These are phyloP conservation scores for Subacronicta megacephala DNA, from an alignment of 2,888 invertebrate genomes.

Conservation along the genomic window DNA sequence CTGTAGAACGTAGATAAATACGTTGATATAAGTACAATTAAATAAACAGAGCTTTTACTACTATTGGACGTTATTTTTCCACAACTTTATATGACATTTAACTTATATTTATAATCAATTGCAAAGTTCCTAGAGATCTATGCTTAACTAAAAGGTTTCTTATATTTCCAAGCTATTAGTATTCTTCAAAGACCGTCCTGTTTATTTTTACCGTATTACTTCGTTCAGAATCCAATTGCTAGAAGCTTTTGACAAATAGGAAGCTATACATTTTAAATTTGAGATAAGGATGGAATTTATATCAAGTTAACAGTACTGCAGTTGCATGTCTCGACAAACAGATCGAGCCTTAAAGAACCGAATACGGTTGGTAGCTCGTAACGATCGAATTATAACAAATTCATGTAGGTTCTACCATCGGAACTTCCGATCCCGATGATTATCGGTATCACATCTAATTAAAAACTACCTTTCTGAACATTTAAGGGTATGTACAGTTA, in stretches of 20 bases:
- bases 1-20: conserved; percentile 21
- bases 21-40: conserved; percentile 19
- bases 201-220: conserved; percentile 29
- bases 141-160: conserved; percentile 27
- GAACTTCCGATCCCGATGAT: too few relatives aligned
- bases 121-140: conserved; percentile 14
- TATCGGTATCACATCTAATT: too few relatives aligned
- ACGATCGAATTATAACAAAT: too few relatives aligned
- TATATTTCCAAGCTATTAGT: conserved; percentile 17
- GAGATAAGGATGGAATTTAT: conserved; percentile 1
- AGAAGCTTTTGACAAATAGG: conserved; percentile 13
- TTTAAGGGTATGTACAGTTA: too few relatives aligned
- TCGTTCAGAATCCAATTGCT: conserved; percentile 7
- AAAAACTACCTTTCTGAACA: too few relatives aligned
- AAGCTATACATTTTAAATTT: conserved; percentile 24
- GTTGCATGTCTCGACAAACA: too few relatives aligned
- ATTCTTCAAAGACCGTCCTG: conserved; percentile 34
- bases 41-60: conserved; percentile 31
- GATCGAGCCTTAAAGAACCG: too few relatives aligned
- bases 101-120: conserved; percentile 8
- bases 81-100: conserved; percentile 15
- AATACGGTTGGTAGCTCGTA: too few relatives aligned
- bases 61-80: conserved; percentile 3
- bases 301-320: background rate
- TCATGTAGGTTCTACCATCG: too few relatives aligned